Conservation (phyloP, 2,888 invertebrate genomes). For the Agrochola circellaris region DNA sequence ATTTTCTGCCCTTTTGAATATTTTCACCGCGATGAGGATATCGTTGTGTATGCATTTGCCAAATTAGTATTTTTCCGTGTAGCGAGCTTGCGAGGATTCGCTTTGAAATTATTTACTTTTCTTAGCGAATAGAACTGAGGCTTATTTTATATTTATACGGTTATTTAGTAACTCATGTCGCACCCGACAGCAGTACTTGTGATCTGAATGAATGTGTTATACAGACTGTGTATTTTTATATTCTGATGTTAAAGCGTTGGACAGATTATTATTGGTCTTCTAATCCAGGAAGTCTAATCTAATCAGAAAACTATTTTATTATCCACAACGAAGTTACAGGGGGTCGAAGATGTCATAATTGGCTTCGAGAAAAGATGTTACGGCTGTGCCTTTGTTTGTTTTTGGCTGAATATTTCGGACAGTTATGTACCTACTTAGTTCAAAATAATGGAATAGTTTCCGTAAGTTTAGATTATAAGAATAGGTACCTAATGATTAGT, state of each 20-base stretch:
- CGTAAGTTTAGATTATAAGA: not conserved
- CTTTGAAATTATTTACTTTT: constrained; percentile 57
- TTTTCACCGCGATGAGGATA: constrained; percentile 54
- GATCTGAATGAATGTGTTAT: constrained; percentile 8
- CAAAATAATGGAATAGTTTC: not conserved
- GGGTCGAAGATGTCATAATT: too few species aligned
- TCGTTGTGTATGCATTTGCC: constrained; percentile 55
- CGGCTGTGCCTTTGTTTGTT: too few species aligned
- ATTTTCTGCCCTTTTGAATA: constrained; percentile 62
- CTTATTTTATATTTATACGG: constrained; percentile 31
- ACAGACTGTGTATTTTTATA: not conserved
- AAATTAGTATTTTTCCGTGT: constrained; percentile 57
- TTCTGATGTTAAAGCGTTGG: not conserved
- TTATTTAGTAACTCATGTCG: constrained; percentile 16
- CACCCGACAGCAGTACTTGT: not conserved
- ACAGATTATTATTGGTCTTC: not conserved
- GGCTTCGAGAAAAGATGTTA: too few species aligned
- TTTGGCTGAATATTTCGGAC: too few species aligned
- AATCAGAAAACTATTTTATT: not conserved
- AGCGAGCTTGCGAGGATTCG: constrained; percentile 32
- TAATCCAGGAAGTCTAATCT: not conserved
- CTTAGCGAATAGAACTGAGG: constrained; percentile 23
- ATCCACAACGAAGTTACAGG: too few species aligned
- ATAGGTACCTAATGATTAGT: not conserved
- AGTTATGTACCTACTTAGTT: too few species aligned